phyloP scores from a whole-genome alignment of 1,140 invertebrate species.

The Pissodes strobi region DNA sequence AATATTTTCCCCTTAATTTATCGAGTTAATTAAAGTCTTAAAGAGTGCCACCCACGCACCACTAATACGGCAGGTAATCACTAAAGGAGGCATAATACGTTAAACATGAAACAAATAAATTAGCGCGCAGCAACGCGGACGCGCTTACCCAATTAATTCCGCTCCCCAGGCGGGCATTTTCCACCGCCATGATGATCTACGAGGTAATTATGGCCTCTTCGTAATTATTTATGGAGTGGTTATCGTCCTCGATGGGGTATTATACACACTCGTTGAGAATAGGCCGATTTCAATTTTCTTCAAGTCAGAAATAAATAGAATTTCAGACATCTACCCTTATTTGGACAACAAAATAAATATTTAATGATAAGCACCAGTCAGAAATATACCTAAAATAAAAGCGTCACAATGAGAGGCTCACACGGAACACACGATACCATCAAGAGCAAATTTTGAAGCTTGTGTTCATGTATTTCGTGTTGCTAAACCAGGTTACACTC shows the following conservation, averaged over 20 bases:
- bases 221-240: conserved; percentile 31
- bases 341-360: too few relatives aligned
- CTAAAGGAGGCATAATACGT: conserved; percentile 27
- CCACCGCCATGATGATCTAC: conserved; percentile 30
- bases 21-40: conserved; percentile 24
- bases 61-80: conserved; percentile 28
- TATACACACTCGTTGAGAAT: conserved; percentile 7
- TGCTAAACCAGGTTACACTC: too few relatives aligned
- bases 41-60: conserved; percentile 27
- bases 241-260: conserved; percentile 16
- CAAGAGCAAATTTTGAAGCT: too few relatives aligned
- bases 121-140: conserved; percentile 29
- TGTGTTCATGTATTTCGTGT: too few relatives aligned
- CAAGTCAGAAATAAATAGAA: too few relatives aligned
- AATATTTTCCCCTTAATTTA: conserved; percentile 30
- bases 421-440: too few relatives aligned
- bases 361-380: too few relatives aligned
- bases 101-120: conserved; percentile 35
- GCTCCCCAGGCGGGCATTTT: conserved; percentile 31
- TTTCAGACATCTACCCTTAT: too few relatives aligned
- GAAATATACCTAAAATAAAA: too few relatives aligned
- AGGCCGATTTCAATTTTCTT: too few relatives aligned
- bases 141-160: conserved; percentile 34
- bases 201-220: conserved; percentile 26
- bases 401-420: too few relatives aligned